Base-by-base conservation (phyloP, 2,888 invertebrate genomes). In the Periphyllus acericola region DNA sequence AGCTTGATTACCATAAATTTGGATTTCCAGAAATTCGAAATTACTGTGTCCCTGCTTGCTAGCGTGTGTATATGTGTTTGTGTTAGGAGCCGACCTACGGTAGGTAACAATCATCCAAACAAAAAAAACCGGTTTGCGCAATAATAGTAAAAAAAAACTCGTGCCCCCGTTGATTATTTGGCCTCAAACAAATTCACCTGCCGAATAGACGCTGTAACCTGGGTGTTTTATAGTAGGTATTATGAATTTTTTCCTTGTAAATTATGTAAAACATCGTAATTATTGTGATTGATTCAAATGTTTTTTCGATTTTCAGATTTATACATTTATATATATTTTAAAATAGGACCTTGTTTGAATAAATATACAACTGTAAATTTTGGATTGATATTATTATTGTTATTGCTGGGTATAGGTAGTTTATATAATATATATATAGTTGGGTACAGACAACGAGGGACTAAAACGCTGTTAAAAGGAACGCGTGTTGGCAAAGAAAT, bases 1-100 rank as follows among this genome's bases (percentile, higher is more conserved):
- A 79, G 68, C n/a, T 71, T 34, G 46, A 85, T 85, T 85, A 78
- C 32, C 85, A 85, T 85, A 85, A 78, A 79, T 85, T 85, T 85
- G 52, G n/a, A 34, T 78, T 85, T 85, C 79, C 85, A 79, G 71
- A 85, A 71, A 78, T 85, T 19, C 52, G 85, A 85, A 78, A 85
- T 84, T 68, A 85, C 78, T 68, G 52, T 79, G 85, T 72, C 76
- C 46, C 40, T 40, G 19, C 5, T 11, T 76, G 25, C 34, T 1
- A 14, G 46, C 17, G 46, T 46, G 40, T 5, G 3, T 78, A 8
- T 32, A 17, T 71, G 34, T 29, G 19, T 74, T 29, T 55, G 83
- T 82, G 71, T 72, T 71, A 81, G 46, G 74, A 83, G 83, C 74
- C 74, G 83, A 74, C 74, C 74, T 55, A 74, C 55, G 36, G 83